Evolutionary conservation across 2,888 invertebrate species (phyloP), one percentile per base, ranked within the genome.

Genomic region (Gymnocheta viridis): DNA sequence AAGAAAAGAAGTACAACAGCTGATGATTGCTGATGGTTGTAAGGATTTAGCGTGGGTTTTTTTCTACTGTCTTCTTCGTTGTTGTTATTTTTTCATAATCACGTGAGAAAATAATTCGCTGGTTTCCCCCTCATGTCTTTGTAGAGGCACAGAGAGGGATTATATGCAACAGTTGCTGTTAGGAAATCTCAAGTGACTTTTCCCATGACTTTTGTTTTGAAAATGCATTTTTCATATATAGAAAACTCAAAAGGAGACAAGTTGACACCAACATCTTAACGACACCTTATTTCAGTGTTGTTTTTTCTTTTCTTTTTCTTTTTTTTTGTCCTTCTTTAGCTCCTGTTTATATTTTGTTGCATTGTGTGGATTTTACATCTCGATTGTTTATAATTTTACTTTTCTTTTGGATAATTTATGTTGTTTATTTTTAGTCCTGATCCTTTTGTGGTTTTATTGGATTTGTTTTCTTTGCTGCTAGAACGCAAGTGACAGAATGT

Each of bases 381-480:
- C 12, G 27, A 14, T 6, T 22, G 35, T 66, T 79, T 66, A 38
- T 79, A 27, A 58, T 58, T 72, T 56, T 47, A n/a, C 35, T 73
- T 58, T 73, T 19, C 24, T 56, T 64, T 58, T 49, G 19, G 27
- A 1, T 80, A 56, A 80, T 80, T 80, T 80, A 49, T 73, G 49
- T 73, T 56, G 66, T 38, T 70, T 58, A 62, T 67, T 69, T 44
- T 69, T 51, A 38, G 64, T 79, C 17, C 67, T 77, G 66, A 81
- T 81, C 67, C 80, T 84, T 81, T 78, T 84, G 84, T 84, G 84
- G 84, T 84, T 84, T 84, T 84, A 81, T 78, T 81, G 77, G 81
- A 81, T 81, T 51, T 69, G 22, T 44, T 69, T 78, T 58, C 27
- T 29, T 60, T 69, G 35, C 29, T 22, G 38, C 38, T 49, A 29